Conservation (phyloP, 2,797 vertebrate species). For the Myotis planiceps region DNA sequence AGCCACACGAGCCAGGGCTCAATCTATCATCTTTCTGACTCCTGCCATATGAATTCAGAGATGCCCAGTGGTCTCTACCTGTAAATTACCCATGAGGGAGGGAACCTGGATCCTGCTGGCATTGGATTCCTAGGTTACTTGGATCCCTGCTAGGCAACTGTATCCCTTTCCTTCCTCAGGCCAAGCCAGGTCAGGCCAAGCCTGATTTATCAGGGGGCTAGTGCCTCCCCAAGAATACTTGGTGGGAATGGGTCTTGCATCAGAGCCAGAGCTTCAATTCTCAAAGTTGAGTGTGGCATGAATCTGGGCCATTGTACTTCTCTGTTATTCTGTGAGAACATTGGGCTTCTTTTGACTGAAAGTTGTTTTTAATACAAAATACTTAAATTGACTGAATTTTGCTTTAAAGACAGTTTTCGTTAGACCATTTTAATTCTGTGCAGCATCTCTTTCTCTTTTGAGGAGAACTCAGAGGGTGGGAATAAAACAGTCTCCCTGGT, state of each 20-base stretch:
- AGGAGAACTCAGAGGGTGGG: constrained; percentile 23
- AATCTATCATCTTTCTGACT: neutral
- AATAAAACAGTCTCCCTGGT: constrained; percentile 19
- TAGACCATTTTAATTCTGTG: constrained; percentile 11
- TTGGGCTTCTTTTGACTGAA: constrained; percentile 43
- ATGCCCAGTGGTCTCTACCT: neutral
- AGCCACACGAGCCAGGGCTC: too few species aligned
- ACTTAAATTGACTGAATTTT: constrained; percentile 55
- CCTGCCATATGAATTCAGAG: neutral
- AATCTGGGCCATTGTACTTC: constrained; percentile 29
- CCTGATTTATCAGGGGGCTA: neutral
- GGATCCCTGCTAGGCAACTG: neutral
- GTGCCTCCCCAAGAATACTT: neutral
- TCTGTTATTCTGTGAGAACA: constrained; percentile 57
- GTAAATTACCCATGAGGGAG: neutral
- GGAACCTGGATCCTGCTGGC: neutral
- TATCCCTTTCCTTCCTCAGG: neutral
- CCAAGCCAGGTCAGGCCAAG: neutral
- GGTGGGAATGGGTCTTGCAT: neutral
- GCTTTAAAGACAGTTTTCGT: constrained; percentile 49
- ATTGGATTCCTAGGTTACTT: neutral
- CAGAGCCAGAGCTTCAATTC: neutral
- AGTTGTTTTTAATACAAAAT: constrained; percentile 56
- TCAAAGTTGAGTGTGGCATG: neutral
- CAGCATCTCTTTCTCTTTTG: constrained; percentile 46